Percentiles rank a stretch among this genome's conserved stretches.
Conservation (phyloP, 1,140 invertebrate species). For the Euwallacea fornicatus region DNA sequence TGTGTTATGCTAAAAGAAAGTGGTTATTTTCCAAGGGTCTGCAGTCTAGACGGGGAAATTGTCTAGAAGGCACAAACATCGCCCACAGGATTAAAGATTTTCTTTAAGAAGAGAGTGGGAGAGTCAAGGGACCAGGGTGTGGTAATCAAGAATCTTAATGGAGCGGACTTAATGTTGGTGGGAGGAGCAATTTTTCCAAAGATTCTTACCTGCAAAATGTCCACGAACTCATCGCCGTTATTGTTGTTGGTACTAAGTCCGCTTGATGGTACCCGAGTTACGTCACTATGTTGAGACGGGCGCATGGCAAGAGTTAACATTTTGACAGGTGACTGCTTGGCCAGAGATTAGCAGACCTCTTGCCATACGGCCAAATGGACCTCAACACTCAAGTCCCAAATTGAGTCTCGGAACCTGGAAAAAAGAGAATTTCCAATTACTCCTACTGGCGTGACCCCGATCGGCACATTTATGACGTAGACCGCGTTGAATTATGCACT, state of each 20-base stretch:
- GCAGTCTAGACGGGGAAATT: neutral
- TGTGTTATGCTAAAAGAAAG: neutral
- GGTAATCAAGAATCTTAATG: conserved; percentile 4
- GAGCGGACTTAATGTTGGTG: neutral
- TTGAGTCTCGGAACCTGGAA: neutral
- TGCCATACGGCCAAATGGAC: conserved; percentile 22
- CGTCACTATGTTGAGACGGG: conserved; percentile 47
- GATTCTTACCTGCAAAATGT: conserved; percentile 59
- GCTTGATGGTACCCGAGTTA: conserved; percentile 42
- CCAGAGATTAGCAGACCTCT: conserved; percentile 27
- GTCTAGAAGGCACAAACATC: conserved; percentile 21
- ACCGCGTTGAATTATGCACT: neutral
- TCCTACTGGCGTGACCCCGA: neutral
- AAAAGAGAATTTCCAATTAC: neutral
- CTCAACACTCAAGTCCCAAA: neutral
- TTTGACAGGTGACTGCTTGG: conserved; percentile 43
- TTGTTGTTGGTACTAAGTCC: conserved; percentile 29
- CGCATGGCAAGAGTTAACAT: conserved; percentile 53
- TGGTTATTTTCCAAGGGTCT: too few relatives aligned
- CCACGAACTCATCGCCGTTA: conserved; percentile 60
- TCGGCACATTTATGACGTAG: neutral
- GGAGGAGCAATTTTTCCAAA: neutral
- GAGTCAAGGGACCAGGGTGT: neutral
- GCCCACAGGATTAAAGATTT: conserved; percentile 8
- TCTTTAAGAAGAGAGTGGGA: conserved; percentile 2